A percentile compares a stretch with the other conserved stretches of the same genome.
These are phyloP conservation scores for Carettochelys insculpta DNA, from an alignment of 2,113 vertebrate species.

Conservation along the genomic window DNA sequence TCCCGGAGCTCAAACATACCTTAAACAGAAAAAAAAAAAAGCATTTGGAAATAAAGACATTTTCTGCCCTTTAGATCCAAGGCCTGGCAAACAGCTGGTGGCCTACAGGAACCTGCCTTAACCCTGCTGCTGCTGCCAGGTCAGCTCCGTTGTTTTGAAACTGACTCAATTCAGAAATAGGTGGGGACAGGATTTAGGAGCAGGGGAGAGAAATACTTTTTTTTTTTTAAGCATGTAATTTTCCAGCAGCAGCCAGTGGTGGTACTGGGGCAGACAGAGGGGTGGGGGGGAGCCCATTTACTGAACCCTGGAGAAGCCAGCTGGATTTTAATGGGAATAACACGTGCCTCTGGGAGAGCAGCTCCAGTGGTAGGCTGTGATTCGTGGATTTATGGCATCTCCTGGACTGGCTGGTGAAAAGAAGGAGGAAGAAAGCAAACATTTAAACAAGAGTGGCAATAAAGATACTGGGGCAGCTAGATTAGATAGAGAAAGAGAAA, in stretches of 20 bases:
- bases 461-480: slow-evolving; percentile 66
- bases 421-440: slow-evolving; percentile 46
- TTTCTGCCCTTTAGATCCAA: not conserved
- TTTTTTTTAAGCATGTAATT: not conserved
- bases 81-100: not conserved
- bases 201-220: not conserved
- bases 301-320: not conserved
- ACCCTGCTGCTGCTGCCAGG: not conserved
- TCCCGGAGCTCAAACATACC: not conserved
- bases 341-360: not conserved
- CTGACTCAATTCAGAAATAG: not conserved
- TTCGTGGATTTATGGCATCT: slow-evolving; percentile 35
- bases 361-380: not conserved
- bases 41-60: not conserved
- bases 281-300: fast-evolving
- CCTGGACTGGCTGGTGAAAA: slow-evolving; percentile 32
- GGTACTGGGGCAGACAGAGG: not conserved
- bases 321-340: not conserved
- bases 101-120: not conserved
- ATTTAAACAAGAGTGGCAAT: slow-evolving; percentile 65
- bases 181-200: not conserved
- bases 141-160: not conserved
- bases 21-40: not conserved
- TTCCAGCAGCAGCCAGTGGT: not conserved
- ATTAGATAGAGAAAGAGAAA: slow-evolving; percentile 55